These are phyloP conservation scores for Caranx melampygus DNA, from an alignment of 2,113 vertebrate genomes.

Conservation along the genomic window DNA sequence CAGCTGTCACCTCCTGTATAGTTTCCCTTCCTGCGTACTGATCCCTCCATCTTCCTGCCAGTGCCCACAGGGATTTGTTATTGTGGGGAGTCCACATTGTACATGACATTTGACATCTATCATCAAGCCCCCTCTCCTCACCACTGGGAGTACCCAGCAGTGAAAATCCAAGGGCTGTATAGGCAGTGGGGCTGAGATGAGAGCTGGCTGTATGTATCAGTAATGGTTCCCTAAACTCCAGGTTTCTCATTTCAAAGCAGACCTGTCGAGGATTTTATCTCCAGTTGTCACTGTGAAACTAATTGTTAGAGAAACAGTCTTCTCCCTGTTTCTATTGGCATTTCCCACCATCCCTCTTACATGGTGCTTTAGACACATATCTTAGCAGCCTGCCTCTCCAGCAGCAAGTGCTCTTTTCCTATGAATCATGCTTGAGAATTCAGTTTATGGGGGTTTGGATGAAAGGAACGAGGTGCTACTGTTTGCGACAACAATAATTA, in stretches of 20 bases:
- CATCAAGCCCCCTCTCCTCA: conserved; percentile 23
- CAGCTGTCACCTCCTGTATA: conserved; percentile 43
- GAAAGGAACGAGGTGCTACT: neutral
- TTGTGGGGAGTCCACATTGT: conserved; percentile 31
- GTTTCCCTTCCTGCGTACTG: neutral
- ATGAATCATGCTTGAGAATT: conserved; percentile 23
- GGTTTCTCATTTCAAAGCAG: conserved; percentile 47
- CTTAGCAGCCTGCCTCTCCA: conserved; percentile 11
- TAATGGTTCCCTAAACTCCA: conserved; percentile 60
- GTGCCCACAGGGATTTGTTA: conserved; percentile 43
- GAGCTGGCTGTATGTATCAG: conserved; percentile 20
- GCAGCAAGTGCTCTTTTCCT: neutral
- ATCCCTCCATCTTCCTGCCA: conserved; percentile 26
- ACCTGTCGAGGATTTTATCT: conserved; percentile 47
- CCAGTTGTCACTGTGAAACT: conserved; percentile 42
- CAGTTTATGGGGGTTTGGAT: conserved; percentile 11
- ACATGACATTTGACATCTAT: conserved; percentile 61
- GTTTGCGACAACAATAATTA: conserved; percentile 34
- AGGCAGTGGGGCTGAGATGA: conserved; percentile 41
- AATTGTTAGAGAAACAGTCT: conserved; percentile 40
- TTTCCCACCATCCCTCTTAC: conserved; percentile 21
- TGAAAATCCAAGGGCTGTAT: conserved; percentile 18
- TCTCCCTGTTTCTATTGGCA: conserved; percentile 16
- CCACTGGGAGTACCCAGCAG: conserved; percentile 8
- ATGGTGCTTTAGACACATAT: conserved; percentile 26